These are phyloP conservation scores for Cylindroiulus punctatus DNA, from an alignment of 2,888 invertebrate species.

Conservation along the genomic window DNA sequence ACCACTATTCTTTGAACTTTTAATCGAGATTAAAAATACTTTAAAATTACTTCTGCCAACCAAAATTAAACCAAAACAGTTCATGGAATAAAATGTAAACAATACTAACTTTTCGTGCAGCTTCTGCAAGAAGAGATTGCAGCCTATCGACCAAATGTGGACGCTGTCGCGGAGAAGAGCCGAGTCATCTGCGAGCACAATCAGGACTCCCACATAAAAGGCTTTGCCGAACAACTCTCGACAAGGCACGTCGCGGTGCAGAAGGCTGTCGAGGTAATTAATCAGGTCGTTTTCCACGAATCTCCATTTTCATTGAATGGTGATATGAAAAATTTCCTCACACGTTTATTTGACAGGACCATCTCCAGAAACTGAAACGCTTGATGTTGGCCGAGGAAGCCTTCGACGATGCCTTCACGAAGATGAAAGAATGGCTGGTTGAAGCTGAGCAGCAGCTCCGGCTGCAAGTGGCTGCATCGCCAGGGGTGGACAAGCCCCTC, in stretches of 20 bases:
- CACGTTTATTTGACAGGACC: constrained; percentile 49
- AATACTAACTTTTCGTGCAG: background rate
- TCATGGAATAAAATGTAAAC: no score
- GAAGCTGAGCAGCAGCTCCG: constrained; percentile 79
- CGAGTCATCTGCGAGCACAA: constrained; percentile 79
- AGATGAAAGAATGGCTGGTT: constrained; percentile 82
- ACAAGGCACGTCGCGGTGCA: constrained; percentile 79
- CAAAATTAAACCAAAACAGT: no score
- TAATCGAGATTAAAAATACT: no score
- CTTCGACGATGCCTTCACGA: constrained; percentile 74
- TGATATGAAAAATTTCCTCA: background rate
- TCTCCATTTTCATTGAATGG: background rate
- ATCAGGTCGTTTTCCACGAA: background rate
- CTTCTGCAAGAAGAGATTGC: constrained; percentile 73
- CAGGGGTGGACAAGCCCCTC: constrained; percentile 78
- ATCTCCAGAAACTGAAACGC: constrained; percentile 77
- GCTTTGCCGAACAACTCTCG: constrained; percentile 81
- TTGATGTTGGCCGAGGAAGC: constrained; percentile 77
- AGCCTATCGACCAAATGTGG: constrained; percentile 75
- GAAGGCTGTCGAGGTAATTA: constrained; percentile 75
- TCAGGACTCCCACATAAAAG: constrained; percentile 84
- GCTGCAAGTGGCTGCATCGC: constrained; percentile 71
- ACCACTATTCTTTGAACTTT: background rate
- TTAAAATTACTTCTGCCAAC: background rate
- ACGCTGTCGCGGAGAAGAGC: constrained; percentile 75